These are phyloP conservation scores for Eptesicus fuscus DNA, from an alignment of 2,113 vertebrate species.

Conservation along the genomic window DNA sequence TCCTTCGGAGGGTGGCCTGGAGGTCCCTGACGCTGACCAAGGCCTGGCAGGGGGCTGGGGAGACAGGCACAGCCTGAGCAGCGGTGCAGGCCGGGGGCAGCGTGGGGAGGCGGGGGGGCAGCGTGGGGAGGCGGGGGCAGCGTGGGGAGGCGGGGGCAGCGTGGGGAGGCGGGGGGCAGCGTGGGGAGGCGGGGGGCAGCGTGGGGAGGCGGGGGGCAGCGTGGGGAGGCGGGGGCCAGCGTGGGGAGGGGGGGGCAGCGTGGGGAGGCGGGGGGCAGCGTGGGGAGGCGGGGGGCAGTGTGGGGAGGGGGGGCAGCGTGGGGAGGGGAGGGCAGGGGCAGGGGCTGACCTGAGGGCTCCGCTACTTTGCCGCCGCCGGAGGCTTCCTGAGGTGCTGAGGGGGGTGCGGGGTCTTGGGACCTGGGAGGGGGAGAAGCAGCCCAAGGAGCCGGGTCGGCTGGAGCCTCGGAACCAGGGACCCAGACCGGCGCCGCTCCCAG, in stretches of 20 bases:
- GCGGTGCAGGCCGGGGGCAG: not conserved
- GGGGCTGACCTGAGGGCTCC: constrained; percentile 14
- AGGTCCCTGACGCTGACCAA: constrained; percentile 15
- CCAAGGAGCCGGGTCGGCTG: fast-evolving
- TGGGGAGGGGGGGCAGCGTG: too few relatives aligned
- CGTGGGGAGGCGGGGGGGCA: too few relatives aligned
- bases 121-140: fast-evolving
- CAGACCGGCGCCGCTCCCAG: fast-evolving
- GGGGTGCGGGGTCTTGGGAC: constrained; percentile 4
- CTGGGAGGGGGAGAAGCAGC: not conserved
- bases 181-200: too few relatives aligned
- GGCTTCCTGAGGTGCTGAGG: constrained; percentile 67
- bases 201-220: not conserved
- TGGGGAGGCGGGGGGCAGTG: too few relatives aligned
- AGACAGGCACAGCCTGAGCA: not conserved
- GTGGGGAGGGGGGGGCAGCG: fast-evolving
- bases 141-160: too few relatives aligned
- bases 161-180: too few relatives aligned
- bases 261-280: fast-evolving
- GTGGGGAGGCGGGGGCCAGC: fast-evolving
- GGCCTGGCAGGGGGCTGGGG: constrained; percentile 52
- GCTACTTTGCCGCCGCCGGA: not conserved
- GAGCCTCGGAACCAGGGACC: not conserved
- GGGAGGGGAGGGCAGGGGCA: not conserved
- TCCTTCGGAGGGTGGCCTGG: constrained; percentile 38